Conservation (phyloP, 2,113 vertebrate genomes). For the Falco punctatus region DNA sequence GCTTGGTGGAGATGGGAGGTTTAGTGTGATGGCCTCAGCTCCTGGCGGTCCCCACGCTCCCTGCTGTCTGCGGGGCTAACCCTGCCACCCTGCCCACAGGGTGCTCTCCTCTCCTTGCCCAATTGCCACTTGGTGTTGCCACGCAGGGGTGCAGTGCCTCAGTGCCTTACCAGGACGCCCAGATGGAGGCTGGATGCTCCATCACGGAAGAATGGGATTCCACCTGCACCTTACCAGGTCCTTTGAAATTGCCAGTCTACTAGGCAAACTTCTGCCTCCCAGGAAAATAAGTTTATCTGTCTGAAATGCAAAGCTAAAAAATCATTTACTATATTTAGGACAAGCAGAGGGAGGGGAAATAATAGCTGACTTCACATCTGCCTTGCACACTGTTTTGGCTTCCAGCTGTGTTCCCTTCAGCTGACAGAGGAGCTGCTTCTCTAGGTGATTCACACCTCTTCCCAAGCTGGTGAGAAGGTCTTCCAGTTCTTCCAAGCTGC, state of each 20-base stretch:
- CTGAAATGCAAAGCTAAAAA: neutral
- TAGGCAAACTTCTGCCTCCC: neutral
- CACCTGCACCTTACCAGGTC: neutral
- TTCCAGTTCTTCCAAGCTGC: neutral
- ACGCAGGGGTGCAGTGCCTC: rapidly evolving
- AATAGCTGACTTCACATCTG: neutral
- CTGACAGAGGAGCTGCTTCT: neutral
- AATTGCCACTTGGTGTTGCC: neutral
- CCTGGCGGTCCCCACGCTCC: neutral
- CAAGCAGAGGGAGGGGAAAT: neutral
- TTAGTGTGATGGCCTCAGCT: neutral
- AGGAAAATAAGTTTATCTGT: neutral
- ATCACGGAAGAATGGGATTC: neutral
- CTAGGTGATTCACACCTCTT: neutral
- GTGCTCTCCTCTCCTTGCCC: rapidly evolving
- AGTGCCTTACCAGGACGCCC: rapidly evolving
- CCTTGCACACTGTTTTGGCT: neutral
- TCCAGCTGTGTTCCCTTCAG: neutral
- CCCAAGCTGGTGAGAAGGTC: neutral
- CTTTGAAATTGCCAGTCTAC: neutral
- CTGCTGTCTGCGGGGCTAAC: neutral
- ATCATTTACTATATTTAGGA: neutral
- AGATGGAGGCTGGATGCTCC: rapidly evolving
- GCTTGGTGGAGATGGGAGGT: neutral
- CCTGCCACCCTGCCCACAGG: neutral